These are phyloP conservation scores for Sylvia atricapilla DNA, from an alignment of 2,113 vertebrate species.

Conservation along the genomic window DNA sequence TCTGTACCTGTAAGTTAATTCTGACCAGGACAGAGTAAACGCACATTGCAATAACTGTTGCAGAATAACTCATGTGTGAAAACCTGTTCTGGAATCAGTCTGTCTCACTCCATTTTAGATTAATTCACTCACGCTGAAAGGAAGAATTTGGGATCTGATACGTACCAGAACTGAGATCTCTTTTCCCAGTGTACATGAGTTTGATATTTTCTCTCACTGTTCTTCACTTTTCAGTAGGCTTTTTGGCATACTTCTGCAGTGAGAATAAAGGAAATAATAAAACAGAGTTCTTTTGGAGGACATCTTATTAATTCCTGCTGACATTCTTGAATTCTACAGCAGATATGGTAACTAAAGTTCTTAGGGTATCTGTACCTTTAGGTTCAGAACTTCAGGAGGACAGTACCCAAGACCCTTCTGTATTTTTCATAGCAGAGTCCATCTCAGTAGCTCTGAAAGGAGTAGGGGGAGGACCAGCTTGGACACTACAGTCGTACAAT, in stretches of 20 bases:
- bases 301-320: not conserved
- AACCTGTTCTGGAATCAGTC: not conserved
- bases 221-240: not conserved
- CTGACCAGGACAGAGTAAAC: not conserved
- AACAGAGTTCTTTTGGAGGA: not conserved
- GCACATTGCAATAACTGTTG: not conserved
- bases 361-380: not conserved
- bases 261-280: not conserved
- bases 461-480: not conserved
- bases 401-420: not conserved
- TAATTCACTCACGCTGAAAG: not conserved
- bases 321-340: not conserved
- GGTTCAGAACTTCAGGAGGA: not conserved
- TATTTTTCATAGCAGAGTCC: not conserved
- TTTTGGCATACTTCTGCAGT: not conserved
- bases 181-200: not conserved
- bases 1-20: not conserved
- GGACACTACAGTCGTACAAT: not conserved
- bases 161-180: not conserved
- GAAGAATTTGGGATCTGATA: not conserved
- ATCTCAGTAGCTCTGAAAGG: not conserved
- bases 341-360: not conserved
- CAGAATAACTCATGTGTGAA: slow-evolving; percentile 2
- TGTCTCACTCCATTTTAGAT: not conserved
- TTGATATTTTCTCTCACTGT: not conserved